Base-by-base conservation (phyloP, 2,797 vertebrate species). In the Simalia tracyae region DNA sequence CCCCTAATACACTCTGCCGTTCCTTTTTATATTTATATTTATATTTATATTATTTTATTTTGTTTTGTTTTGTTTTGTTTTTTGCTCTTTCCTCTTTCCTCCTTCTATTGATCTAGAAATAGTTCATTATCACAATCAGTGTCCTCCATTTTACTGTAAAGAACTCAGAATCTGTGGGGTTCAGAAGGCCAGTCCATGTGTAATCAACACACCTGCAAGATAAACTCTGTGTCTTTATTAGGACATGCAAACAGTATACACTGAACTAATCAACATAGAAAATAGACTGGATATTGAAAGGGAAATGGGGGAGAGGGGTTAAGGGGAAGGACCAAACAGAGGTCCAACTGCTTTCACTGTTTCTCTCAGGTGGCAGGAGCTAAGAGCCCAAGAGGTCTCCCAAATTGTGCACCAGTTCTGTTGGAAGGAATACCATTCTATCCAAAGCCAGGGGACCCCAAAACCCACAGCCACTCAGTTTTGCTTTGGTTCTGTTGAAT, bases 61-160 rank as follows among this genome's bases (percentile, higher is more conserved):
- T 59, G 94, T 90, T 64, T 88, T 91, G 92, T 96, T 95, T 94
- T 90, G 91, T 95, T 95, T 94, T 90, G 91, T 95, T 94, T 93
- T 97, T 98, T 59, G 24, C 84, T 90, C 68, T 87, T 64, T 26
- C 84, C 84, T 90, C 68, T 87, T 64, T 26, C 84, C 15, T 81
- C 15, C 24, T 50, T 97, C 97, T 97, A 97, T 97, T 97, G 96
- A 97, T 97, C 94, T 96, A 96, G 93, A 97, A 94, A 97, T 96
- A 96, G 97, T 96, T 50, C 96, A 93, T 96, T 96, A 93, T 97
- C 96, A 94, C 96, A 97, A 95, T 98, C 96, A 94, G 97, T 96
- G 93, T 96, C 84, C 63, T 46, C 42, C 92, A 94, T 93, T 93
- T 94, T 0, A 0, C 89, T 61, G 15, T 9, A 22, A 31, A 87